phyloP scores from a whole-genome alignment of 1,140 invertebrate species.

The Drosophila quadrilineata region DNA sequence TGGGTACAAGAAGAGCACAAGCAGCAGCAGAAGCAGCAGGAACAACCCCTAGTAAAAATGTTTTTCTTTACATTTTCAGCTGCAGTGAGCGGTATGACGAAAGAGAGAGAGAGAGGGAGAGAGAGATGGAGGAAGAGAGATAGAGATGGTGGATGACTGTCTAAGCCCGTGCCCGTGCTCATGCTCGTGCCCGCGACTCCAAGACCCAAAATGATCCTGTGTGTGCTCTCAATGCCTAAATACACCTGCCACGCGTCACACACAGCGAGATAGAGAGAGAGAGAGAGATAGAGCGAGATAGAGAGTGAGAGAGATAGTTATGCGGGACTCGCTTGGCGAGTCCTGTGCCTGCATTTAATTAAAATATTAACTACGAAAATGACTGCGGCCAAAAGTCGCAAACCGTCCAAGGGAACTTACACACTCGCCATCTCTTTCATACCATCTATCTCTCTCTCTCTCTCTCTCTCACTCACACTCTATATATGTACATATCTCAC shows the following conservation, averaged over 20 bases:
- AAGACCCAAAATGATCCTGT: slow-evolving; percentile 30
- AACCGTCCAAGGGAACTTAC: too few relatives aligned
- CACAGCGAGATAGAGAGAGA: too few relatives aligned
- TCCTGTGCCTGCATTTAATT: slow-evolving; percentile 75
- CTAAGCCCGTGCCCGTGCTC: slow-evolving; percentile 70
- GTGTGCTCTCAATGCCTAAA: slow-evolving; percentile 47
- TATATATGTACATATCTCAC: too few relatives aligned
- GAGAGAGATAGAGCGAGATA: too few relatives aligned
- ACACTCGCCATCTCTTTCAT: too few relatives aligned
- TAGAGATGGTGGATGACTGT: slow-evolving; percentile 38
- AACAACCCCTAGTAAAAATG: slow-evolving; percentile 66
- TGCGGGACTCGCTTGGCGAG: slow-evolving; percentile 16
- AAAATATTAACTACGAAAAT: slow-evolving; percentile 80
- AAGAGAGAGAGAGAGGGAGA: slow-evolving; percentile 3
- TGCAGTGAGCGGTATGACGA: slow-evolving; percentile 39
- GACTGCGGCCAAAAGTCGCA: too few relatives aligned
- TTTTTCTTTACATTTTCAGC: slow-evolving; percentile 61
- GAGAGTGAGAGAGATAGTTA: too few relatives aligned
- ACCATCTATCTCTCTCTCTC: too few relatives aligned
- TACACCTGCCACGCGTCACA: slow-evolving; percentile 80
- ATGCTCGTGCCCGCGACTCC: too few relatives aligned
- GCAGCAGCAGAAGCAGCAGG: too few relatives aligned
- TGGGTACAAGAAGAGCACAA: slow-evolving; percentile 27
- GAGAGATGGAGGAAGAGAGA: slow-evolving; percentile 12
- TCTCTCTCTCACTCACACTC: too few relatives aligned